Evolutionary conservation across 2,113 vertebrate genomes (phyloP).

Genomic region (Pavo muticus): DNA sequence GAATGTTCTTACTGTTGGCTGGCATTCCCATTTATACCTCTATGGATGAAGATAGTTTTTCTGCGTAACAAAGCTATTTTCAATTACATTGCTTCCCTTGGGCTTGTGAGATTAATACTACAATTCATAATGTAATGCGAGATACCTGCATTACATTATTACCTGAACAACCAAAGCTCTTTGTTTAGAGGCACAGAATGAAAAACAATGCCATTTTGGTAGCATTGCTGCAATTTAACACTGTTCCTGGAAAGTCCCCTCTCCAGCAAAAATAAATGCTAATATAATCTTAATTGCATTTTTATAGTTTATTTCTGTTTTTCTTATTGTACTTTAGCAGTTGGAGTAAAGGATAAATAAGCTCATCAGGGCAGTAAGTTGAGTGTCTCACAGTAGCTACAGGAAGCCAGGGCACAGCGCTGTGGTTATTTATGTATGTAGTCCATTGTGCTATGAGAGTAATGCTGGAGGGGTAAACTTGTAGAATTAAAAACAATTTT

Average conservation of each 20-base stretch:
- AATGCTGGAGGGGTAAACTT: neutral
- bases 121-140: neutral
- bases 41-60: neutral
- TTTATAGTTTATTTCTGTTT: neutral
- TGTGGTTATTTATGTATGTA: neutral
- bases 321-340: neutral
- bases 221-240: neutral
- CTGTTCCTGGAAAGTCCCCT: neutral
- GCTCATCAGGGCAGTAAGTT: neutral
- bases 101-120: neutral
- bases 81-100: neutral
- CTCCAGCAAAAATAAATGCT: neutral
- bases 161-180: neutral
- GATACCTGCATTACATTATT: too few relatives aligned
- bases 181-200: neutral
- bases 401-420: neutral
- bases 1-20: neutral
- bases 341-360: neutral
- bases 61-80: neutral
- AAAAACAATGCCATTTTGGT: neutral
- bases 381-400: neutral
- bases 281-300: neutral
- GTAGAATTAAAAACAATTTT: neutral
- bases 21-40: neutral
- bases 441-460: neutral